A percentile compares a stretch with the other conserved stretches of the same genome.
Evolutionary conservation across 2,888 invertebrate species (phyloP).

Genomic region (Cheilosia urbana): DNA sequence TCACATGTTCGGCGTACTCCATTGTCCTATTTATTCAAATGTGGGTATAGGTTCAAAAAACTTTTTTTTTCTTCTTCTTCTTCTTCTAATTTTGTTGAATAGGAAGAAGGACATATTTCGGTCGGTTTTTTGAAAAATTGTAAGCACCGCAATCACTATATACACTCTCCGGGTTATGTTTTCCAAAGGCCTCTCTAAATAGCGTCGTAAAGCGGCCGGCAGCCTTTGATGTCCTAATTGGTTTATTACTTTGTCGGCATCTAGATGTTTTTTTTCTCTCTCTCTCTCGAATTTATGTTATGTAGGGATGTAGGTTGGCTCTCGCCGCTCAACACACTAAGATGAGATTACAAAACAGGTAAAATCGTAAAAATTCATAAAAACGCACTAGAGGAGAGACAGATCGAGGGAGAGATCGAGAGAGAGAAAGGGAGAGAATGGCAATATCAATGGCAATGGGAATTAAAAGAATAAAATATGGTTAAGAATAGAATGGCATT

Average conservation of each 20-base stretch:
- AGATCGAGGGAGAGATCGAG: not conserved
- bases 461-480: conserved; percentile 57
- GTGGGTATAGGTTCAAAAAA: conserved; percentile 13
- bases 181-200: conserved; percentile 66
- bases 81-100: conserved; percentile 34
- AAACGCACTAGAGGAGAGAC: conserved; percentile 36
- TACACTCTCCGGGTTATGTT: conserved; percentile 53
- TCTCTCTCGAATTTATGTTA: conserved; percentile 36
- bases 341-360: conserved; percentile 75
- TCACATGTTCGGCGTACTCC: conserved; percentile 52
- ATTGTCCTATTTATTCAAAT: conserved; percentile 74
- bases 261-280: conserved; percentile 78
- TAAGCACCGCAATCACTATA: conserved; percentile 40
- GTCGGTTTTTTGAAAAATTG: conserved; percentile 68
- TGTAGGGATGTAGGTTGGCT: conserved; percentile 73
- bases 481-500: conserved; percentile 68
- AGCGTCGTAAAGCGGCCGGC: conserved; percentile 77
- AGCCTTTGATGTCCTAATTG: conserved; percentile 83
- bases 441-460: conserved; percentile 46
- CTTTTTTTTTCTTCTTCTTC: not conserved
- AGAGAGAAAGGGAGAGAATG: conserved; percentile 11
- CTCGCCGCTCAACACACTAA: conserved; percentile 54
- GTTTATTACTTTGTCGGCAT: conserved; percentile 83
- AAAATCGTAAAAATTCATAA: conserved; percentile 73
- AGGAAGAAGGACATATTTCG: conserved; percentile 72